These are phyloP conservation scores for Napeogenes sylphis DNA, from an alignment of 2,888 invertebrate species.

Conservation along the genomic window DNA sequence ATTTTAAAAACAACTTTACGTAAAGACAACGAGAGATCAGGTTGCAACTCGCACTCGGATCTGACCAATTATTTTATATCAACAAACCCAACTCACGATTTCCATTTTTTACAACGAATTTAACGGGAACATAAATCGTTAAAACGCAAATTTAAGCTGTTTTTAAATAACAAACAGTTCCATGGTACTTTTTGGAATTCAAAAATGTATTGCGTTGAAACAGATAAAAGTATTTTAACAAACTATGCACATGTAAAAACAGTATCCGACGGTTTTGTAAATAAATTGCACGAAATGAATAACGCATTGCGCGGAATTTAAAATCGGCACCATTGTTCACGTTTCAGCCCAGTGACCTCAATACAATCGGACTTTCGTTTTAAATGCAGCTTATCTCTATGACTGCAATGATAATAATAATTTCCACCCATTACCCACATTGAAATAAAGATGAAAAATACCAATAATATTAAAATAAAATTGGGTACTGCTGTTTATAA, in stretches of 20 bases:
- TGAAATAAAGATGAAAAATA: background rate
- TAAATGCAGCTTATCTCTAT: slow-evolving; percentile 6
- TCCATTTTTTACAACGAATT: too few species aligned
- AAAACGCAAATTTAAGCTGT: background rate
- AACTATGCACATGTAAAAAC: slow-evolving; percentile 8
- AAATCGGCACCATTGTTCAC: slow-evolving; percentile 22
- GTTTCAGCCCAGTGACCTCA: slow-evolving; percentile 27
- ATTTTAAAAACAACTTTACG: too few species aligned
- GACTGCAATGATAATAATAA: background rate
- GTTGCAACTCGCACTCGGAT: too few species aligned
- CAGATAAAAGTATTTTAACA: slow-evolving; percentile 4
- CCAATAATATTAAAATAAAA: too few species aligned
- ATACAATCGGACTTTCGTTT: slow-evolving; percentile 24
- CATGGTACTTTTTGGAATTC: background rate
- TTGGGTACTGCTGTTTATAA: background rate
- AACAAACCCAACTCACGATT: too few species aligned
- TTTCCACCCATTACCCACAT: background rate
- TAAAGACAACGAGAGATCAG: too few species aligned
- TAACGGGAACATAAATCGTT: background rate
- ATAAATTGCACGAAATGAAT: slow-evolving; percentile 16
- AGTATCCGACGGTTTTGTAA: slow-evolving; percentile 5
- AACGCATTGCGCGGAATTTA: slow-evolving; percentile 17
- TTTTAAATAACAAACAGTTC: background rate
- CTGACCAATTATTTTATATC: too few species aligned
- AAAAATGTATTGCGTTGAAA: slow-evolving; percentile 1